phyloP scores from a whole-genome alignment of 2,113 vertebrate genomes.

The Rhynchopsitta pachyrhyncha region DNA sequence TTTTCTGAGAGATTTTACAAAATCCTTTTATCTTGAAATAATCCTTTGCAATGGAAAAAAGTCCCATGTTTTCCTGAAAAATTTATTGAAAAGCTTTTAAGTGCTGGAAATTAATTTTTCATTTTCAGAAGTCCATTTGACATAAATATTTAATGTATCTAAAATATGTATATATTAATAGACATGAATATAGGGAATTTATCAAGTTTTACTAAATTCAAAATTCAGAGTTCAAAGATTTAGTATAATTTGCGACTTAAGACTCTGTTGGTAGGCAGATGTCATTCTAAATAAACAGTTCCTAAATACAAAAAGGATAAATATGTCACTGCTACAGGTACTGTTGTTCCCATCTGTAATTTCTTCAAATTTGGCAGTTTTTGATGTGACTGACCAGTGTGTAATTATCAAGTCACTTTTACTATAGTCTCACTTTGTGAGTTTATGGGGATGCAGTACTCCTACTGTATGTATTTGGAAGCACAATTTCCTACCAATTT shows the following conservation, averaged over 20 bases:
- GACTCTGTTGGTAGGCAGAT: neutral
- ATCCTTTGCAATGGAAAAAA: neutral
- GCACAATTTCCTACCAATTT: neutral
- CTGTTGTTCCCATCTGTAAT: neutral
- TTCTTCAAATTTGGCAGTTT: neutral
- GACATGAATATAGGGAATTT: neutral
- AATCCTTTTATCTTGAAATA: neutral
- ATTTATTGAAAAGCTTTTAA: neutral
- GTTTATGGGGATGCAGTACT: neutral
- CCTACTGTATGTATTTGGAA: neutral
- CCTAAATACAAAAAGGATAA: neutral
- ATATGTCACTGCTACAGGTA: fast-evolving
- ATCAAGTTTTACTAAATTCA: neutral
- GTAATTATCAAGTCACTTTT: neutral
- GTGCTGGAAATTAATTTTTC: neutral
- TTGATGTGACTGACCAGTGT: neutral
- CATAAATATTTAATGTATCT: neutral
- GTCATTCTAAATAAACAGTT: neutral
- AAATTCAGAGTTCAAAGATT: neutral
- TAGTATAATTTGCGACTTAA: neutral
- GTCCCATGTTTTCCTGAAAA: neutral
- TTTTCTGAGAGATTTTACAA: neutral
- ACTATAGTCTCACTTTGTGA: neutral
- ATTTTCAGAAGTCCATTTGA: neutral
- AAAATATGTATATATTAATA: neutral